A percentile compares a stretch with the other conserved stretches of the same genome.
These are phyloP conservation scores for Lochmaea capreae DNA, from an alignment of 2,888 invertebrate genomes.

Conservation along the genomic window DNA sequence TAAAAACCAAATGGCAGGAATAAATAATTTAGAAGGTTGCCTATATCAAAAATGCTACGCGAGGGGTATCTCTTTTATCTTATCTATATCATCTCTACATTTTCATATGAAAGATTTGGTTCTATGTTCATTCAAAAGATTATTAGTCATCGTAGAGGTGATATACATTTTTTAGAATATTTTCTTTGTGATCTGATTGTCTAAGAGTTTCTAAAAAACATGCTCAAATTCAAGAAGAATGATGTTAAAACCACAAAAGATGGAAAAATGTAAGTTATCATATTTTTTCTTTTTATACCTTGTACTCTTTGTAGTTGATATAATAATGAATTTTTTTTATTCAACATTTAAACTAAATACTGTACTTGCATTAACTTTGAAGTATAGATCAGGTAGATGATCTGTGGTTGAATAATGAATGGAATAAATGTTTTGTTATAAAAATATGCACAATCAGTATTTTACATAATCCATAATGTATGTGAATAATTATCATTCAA, in stretches of 20 bases:
- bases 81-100: neutral
- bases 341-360: too few species aligned
- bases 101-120: neutral
- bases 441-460: too few species aligned
- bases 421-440: too few species aligned
- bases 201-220: neutral
- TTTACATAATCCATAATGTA: too few species aligned
- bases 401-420: too few species aligned
- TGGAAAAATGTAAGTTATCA: conserved; percentile 7
- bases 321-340: too few species aligned
- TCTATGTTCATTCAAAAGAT: neutral
- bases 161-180: neutral
- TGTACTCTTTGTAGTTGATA: neutral
- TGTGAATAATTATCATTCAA: too few species aligned
- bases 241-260: neutral
- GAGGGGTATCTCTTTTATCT: neutral
- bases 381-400: too few species aligned
- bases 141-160: neutral
- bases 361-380: too few species aligned
- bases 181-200: neutral
- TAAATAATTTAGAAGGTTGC: neutral
- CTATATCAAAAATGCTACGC: neutral
- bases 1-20: neutral
- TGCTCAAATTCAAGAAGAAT: neutral
- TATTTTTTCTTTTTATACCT: neutral